Base-by-base conservation (phyloP, 2,113 vertebrate species). In the Holacanthus passer region DNA sequence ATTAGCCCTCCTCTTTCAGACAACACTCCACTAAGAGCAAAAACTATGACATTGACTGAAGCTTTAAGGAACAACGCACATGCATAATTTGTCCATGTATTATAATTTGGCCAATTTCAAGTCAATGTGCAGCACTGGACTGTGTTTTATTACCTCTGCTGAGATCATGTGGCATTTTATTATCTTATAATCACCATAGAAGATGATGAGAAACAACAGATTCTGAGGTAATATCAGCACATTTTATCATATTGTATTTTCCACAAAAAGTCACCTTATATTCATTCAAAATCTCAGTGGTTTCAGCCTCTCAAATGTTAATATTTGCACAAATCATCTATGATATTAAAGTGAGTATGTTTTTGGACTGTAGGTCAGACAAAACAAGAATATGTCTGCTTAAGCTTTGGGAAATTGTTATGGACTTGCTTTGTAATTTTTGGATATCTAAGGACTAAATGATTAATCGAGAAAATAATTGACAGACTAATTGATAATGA, bases 1-100 rank as follows among this genome's bases (percentile, higher is more conserved):
- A 88, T 90, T 82, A 84, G 80, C 69, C 17, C 77, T 65, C 62
- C 39, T 29, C 37, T 71, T 67, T 59, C 29, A 75, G 79, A 81
- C 58, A 66, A 53, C 58, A 66, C 58, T 31, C 62, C 53, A 6
- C 45, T 53, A 55, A 70, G 43, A 73, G 53, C 43, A 14, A 77
- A 59, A 41, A 81, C 75, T 60, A 31, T 70, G 76, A 83, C 27
- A 50, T 39, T 62, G 55, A 73, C 45, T 63, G 24, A 24, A 7
- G 60, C 60, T 62, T 58, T 20, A 32, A 62, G 32, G 66, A 72
- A 50, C 53, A 67, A 71, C 10, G 24, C 29, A 60, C 32, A 67
- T 31, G 29, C 55, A 70, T 65, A 11, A 20, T 35, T 11, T 41
- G 14, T 68, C 31, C 45, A 0, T 32, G 7, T 19, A 10, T 81